Evolutionary conservation across 2,113 vertebrate species (phyloP), one percentile per base, ranked within the genome.

Genomic region (Verasper variegatus): DNA sequence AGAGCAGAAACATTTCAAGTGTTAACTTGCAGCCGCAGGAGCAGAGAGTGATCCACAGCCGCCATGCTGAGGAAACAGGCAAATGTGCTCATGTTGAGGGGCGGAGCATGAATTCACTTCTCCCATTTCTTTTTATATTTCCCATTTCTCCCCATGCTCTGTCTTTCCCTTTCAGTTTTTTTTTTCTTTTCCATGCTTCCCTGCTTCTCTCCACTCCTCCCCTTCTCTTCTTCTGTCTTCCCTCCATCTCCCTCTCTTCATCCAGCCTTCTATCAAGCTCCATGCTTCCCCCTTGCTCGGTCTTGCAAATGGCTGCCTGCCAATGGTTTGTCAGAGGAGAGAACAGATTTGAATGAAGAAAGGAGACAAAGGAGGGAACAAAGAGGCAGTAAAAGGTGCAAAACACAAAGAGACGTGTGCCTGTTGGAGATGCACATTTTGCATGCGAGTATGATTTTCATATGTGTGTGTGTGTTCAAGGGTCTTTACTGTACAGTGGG

Each of bases 301-400:
- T 86, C 84, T 89, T 83, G 83, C 82, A 86, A 87, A 86, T 88
- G 87, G 86, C 84, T 78, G 86, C 84, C 82, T 56, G 82, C 90
- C 89, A 88, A 90, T 55, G 23, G 73, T 86, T 90, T 78, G 88
- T 84, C 86, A 84, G 74, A 64, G 62, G 80, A 91, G 72, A 86
- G 80, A 87, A 91, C 70, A 76, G 79, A 91, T 91, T 90, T 89
- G 87, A 93, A 90, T 85, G 78, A 89, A 84, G 83, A 86, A 87
- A 47, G 71, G 57, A 89, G 81, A 93, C 86, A 93, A 93, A 90
- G 83, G 86, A 78, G 66, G 70, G 59, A 91, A 92, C 87, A 89
- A 91, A 91, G 85, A 86, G 75, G 80, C 82, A 81, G 77, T 84
- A 79, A 88, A 89, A 82, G 60, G 83, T 63, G 57, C 24, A 74